phyloP scores from a whole-genome alignment of 1,140 invertebrate genomes.

The Drosophila biarmipes region DNA sequence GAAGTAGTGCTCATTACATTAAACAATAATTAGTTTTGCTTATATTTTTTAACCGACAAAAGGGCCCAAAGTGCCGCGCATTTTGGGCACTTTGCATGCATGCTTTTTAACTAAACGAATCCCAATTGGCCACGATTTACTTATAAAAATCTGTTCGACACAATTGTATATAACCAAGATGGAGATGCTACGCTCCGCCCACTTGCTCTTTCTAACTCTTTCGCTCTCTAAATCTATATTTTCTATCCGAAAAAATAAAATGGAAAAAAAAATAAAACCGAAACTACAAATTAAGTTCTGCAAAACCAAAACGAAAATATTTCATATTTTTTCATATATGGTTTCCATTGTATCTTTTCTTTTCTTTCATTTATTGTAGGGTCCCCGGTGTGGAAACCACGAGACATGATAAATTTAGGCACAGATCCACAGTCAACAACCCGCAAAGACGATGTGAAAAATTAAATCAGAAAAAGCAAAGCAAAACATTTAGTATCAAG shows the following conservation, averaged over 20 bases:
- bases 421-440: conserved; percentile 85
- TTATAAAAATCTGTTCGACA: conserved; percentile 26
- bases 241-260: conserved; percentile 33
- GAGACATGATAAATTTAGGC: conserved; percentile 88
- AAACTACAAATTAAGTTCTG: conserved; percentile 52
- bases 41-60: conserved; percentile 59
- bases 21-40: conserved; percentile 72
- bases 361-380: conserved; percentile 88
- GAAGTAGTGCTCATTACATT: conserved; percentile 70
- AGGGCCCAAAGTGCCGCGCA: background rate
- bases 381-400: conserved; percentile 96
- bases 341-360: conserved; percentile 84
- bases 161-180: conserved; percentile 39
- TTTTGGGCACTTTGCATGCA: conserved; percentile 31
- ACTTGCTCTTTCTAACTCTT: conserved; percentile 34
- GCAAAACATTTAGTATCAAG: conserved; percentile 66
- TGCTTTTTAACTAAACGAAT: conserved; percentile 44
- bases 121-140: conserved; percentile 42
- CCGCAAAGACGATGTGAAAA: conserved; percentile 85
- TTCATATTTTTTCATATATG: conserved; percentile 84
- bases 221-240: conserved; percentile 47
- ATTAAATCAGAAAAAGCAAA: conserved; percentile 83
- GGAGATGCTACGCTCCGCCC: conserved; percentile 25
- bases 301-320: conserved; percentile 52
- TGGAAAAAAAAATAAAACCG: conserved; percentile 7